Conservation (phyloP, 2,113 vertebrate genomes). For the Siniperca knerii region DNA sequence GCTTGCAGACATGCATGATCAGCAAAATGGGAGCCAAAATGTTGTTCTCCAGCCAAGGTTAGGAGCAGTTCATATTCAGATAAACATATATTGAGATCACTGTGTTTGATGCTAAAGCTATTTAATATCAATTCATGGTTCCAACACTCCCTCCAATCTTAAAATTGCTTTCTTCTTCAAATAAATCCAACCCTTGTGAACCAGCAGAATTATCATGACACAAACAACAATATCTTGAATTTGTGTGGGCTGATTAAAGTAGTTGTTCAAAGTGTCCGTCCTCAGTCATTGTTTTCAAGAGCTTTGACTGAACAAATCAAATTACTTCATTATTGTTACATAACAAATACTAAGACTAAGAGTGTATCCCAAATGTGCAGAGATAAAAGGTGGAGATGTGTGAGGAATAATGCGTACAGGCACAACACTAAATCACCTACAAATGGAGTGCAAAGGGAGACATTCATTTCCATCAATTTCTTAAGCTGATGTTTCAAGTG, state of each 20-base stretch:
- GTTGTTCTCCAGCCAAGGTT: slow-evolving; percentile 33
- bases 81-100: not conserved
- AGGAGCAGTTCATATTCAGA: slow-evolving; percentile 31
- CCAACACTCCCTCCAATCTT: not conserved
- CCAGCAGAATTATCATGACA: not conserved
- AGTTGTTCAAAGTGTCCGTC: not conserved
- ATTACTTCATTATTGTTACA: not conserved
- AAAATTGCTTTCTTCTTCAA: not conserved
- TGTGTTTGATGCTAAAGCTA: not conserved
- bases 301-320: not conserved
- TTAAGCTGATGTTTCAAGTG: not conserved
- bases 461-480: not conserved
- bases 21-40: slow-evolving; percentile 32
- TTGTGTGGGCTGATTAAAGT: not conserved
- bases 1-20: slow-evolving; percentile 47
- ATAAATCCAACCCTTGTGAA: not conserved
- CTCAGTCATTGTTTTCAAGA: not conserved
- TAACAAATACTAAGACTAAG: not conserved
- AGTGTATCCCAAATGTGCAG: not conserved
- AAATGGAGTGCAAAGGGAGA: not conserved
- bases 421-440: not conserved
- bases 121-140: not conserved
- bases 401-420: not conserved
- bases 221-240: not conserved
- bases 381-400: not conserved